Percentiles rank a stretch among this genome's conserved stretches.
Conservation (phyloP, 1,140 invertebrate species). For the Euwallacea similis region DNA sequence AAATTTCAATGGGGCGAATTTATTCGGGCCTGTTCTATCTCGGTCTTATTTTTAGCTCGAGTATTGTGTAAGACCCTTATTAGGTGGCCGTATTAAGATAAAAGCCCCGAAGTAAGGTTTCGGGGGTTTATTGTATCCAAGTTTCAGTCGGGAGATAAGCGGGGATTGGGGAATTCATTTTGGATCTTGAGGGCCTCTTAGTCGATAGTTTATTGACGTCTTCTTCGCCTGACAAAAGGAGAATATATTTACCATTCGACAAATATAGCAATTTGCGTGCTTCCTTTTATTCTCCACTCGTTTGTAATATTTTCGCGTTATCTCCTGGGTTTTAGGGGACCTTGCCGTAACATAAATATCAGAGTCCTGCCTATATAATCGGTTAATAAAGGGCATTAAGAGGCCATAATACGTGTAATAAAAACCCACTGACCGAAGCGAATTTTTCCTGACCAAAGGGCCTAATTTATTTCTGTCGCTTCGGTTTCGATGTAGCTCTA, state of each 20-base stretch:
- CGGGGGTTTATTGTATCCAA: neutral
- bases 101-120: conserved; percentile 24
- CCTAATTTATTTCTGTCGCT: conserved; percentile 20
- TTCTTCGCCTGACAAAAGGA: too few species aligned
- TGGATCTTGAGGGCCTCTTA: too few species aligned
- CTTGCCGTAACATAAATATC: conserved; percentile 23
- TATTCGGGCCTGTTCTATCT: conserved; percentile 36
- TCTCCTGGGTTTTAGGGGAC: neutral
- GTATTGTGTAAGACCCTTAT: conserved; percentile 29
- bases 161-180: neutral
- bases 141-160: neutral
- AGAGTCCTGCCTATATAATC: conserved; percentile 27
- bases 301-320: conserved; percentile 29
- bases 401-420: conserved; percentile 28
- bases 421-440: conserved; percentile 25
- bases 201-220: too few species aligned
- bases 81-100: conserved; percentile 28
- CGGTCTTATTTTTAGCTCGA: conserved; percentile 30
- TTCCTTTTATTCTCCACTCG: conserved; percentile 19
- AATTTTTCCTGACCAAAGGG: conserved; percentile 30
- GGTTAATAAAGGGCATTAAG: conserved; percentile 34
- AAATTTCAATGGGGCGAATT: conserved; percentile 37
- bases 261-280: neutral
- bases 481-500: conserved; percentile 18
- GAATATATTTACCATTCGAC: too few species aligned